Base-by-base conservation (phyloP, 2,797 vertebrate genomes). In the Ptychadena robeensis region DNA sequence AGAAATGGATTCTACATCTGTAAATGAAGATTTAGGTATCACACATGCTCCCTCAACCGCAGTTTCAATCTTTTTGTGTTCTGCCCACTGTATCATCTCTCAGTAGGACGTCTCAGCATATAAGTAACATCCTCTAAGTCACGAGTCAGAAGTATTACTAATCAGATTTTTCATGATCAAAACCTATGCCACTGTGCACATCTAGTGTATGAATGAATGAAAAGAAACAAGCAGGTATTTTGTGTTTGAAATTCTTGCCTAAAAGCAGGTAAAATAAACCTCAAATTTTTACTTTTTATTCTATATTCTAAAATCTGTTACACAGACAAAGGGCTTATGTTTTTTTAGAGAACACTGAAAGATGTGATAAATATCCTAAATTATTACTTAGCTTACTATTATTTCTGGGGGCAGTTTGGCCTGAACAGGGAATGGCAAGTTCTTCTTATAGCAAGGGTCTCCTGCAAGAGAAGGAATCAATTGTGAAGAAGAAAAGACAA, bases 1-100 rank as follows among this genome's bases (percentile, higher is more conserved):
- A 48, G 38, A 44, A 82, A 82, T 82, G 37, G 74, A 82, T 78
- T 82, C 57, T 34, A 77, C 59, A 71, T 77, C 67, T 71, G 12
- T 64, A 76, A 82, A 82, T 70, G 57, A 71, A 71, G 48, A 59
- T 35, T 77, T 76, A 61, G 22, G 65, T n/a, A 30, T 27, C 81
- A 77, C 35, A 40, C 57, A 28, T 78, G 38, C 74, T 71, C 32
- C 68, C 9, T 77, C 57, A 72, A 30, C 67, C 59, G 22, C 37
- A 78, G 64, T 61, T 71, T 65, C 37, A 82, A 53, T 44, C 72
- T 65, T 59, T 81, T 82, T 40, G 48, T 70, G 75, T 48, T 70
- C 68, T 82, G 73, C 69, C 59, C 72, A 75, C 32, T 75, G 12
- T 35, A 63, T 63, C 63, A 61, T 15, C 25, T 68, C 72, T 18